Evolutionary conservation across 2,113 vertebrate species (phyloP).

Genomic region (Apteryx mantelli): DNA sequence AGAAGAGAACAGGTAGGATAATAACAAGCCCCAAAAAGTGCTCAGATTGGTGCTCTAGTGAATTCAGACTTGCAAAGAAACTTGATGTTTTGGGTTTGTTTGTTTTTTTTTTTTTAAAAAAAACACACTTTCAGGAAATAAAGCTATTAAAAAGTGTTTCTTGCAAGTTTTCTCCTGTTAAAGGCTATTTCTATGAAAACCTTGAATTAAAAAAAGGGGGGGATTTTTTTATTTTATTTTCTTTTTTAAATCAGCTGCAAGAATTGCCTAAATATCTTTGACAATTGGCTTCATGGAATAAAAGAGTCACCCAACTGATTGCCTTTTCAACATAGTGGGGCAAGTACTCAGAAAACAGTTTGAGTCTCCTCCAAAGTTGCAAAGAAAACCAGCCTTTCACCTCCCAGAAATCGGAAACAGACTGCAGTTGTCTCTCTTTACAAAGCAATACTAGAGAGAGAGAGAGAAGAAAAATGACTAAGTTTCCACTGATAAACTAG

Average conservation of each 20-base stretch:
- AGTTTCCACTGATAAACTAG: neutral
- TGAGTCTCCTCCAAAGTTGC: neutral
- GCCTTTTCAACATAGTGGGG: neutral
- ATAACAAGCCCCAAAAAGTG: no score
- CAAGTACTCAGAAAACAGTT: neutral
- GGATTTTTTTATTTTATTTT: neutral
- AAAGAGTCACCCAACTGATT: no score
- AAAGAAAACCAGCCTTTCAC: neutral
- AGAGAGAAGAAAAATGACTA: neutral
- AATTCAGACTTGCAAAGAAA: neutral
- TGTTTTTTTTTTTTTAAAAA: neutral
- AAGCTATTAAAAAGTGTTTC: neutral
- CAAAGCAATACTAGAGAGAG: neutral
- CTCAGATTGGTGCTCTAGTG: no score
- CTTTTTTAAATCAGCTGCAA: neutral
- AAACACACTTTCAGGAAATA: neutral
- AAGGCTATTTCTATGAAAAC: neutral
- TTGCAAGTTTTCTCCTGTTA: neutral
- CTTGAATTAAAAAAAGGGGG: neutral
- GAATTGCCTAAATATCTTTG: neutral
- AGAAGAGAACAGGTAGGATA: no score
- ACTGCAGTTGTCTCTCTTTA: neutral
- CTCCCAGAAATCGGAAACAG: neutral
- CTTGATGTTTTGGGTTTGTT: neutral
- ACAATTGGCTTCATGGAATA: neutral